Evolutionary conservation across 2,888 invertebrate genomes (phyloP), one percentile per base, ranked within the genome.

Genomic region (Oscheius myriophilus): DNA sequence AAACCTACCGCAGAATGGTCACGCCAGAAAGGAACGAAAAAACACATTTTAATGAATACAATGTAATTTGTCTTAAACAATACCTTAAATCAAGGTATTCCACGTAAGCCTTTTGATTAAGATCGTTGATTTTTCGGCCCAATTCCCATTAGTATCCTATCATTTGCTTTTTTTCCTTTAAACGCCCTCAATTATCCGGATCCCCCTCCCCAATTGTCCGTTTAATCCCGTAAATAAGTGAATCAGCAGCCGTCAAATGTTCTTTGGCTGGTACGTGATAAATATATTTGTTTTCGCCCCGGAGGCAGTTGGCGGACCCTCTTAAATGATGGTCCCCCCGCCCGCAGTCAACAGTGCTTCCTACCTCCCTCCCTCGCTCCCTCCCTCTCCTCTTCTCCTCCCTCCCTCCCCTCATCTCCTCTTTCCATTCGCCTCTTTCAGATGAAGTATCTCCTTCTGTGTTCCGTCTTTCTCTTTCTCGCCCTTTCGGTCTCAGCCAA

Each of bases 401-500:
- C 33, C 33, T 33, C 33, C 33, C 9, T 33, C 33, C 33, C 9
- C 3, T 9, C 33, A 33, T 33, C 33, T 33, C 33, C 33, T n/a
- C n/a, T n/a, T n/a, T n/a, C n/a, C n/a, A n/a, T n/a, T n/a, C n/a
- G 45, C 45, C 49, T 49, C 49, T 58, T 61, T 49, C 46, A 55
- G 55, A 65, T 66, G 66, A 43, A 49, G 21, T 57, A 33, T 45
- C 66, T 66, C 14, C 12, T 66, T 7, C 12, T 45, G 33, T 57
- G 57, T 45, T 33, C 71, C 21, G 23, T 71, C 41, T 51, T 68
- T 71, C 53, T 55, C 39, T 69, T 62, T 52, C 49, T 63, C 16
- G 59, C 64, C 11, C 46, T 71, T 42, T 64, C 58, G 23, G 52
- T 54, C 39, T 67, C 21, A 12, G 70, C 72, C 45, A 65, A 62